These are phyloP conservation scores for Setophaga coronata DNA, from an alignment of 2,113 vertebrate species.

Conservation along the genomic window DNA sequence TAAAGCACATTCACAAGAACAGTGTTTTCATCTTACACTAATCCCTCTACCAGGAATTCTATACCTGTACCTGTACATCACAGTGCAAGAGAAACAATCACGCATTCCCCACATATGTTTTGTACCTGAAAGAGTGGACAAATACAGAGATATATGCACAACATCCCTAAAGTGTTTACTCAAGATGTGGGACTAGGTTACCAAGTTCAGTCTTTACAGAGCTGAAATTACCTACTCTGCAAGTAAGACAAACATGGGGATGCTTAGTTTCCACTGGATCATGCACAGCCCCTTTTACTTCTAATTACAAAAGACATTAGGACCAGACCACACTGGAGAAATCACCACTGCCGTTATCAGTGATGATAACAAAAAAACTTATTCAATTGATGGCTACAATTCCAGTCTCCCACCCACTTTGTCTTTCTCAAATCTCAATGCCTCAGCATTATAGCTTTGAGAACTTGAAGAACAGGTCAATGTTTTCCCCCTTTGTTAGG, in stretches of 20 bases:
- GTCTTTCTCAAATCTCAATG: neutral
- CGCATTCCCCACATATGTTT: rapidly evolving
- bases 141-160: neutral
- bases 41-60: neutral
- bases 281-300: neutral
- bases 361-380: neutral
- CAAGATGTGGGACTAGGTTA: neutral
- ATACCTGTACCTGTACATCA: neutral
- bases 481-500: neutral
- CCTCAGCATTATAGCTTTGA: neutral
- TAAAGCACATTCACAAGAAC: neutral
- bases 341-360: neutral
- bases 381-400: neutral
- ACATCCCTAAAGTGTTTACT: neutral
- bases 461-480: neutral
- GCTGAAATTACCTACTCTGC: neutral
- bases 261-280: neutral
- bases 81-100: neutral
- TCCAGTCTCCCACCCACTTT: neutral
- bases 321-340: neutral
- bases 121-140: neutral
- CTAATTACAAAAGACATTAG: neutral
- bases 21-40: neutral
- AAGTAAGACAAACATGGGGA: neutral
- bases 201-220: neutral